phyloP scores from a whole-genome alignment of 2,113 vertebrate species.

The Cygnus buccinator region DNA sequence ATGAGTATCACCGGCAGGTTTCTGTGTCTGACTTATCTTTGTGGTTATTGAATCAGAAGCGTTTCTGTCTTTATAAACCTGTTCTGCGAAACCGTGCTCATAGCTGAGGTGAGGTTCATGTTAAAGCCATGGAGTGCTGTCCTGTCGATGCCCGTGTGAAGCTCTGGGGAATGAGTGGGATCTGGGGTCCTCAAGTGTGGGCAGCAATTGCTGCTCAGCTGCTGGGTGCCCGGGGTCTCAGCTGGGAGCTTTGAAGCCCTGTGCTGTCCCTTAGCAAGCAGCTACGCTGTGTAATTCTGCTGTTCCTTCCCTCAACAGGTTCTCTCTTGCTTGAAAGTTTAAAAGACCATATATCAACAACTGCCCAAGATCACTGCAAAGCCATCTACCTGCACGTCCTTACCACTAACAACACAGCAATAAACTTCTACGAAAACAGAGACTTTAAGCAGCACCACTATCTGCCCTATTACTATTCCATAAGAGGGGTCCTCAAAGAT shows the following conservation, averaged over 20 bases:
- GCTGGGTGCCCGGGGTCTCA: background rate
- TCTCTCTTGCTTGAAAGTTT: constrained; percentile 96
- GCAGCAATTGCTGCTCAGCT: background rate
- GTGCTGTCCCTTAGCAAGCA: background rate
- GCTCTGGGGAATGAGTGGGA: background rate
- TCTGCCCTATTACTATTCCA: constrained; percentile 98
- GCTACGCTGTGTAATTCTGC: background rate
- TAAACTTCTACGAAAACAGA: constrained; percentile 97
- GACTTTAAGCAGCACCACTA: constrained; percentile 99
- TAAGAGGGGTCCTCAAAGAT: constrained; percentile 96
- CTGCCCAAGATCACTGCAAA: constrained; percentile 97
- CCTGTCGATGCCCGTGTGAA: background rate
- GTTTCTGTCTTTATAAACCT: background rate
- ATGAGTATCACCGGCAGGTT: background rate
- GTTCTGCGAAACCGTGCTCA: background rate
- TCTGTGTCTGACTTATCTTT: background rate
- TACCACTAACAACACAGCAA: constrained; percentile 96
- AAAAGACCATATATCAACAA: constrained; percentile 97
- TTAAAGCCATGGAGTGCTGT: background rate
- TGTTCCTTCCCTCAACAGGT: constrained; percentile 73
- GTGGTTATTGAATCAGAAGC: background rate
- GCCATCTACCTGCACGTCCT: constrained; percentile 98
- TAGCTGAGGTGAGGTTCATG: background rate
- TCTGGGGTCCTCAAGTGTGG: background rate
- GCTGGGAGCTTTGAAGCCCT: background rate